Evolutionary conservation across 2,797 vertebrate species (phyloP).

Genomic region (Selene dorsalis): DNA sequence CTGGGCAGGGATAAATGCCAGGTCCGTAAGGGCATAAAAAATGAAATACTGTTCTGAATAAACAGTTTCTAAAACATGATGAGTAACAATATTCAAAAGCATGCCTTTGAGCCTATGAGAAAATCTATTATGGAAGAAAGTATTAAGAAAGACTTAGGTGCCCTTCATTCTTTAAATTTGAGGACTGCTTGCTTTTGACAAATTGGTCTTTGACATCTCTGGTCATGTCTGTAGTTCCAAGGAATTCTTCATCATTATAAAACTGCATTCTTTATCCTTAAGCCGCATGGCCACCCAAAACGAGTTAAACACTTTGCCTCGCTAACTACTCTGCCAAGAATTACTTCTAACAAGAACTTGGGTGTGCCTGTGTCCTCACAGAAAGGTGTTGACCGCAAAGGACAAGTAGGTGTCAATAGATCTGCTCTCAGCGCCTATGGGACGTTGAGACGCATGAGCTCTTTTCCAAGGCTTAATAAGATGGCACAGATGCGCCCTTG

Average conservation of each 20-base stretch:
- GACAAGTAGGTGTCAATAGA: conserved; percentile 89
- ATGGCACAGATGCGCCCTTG: conserved; percentile 86
- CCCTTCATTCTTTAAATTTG: conserved; percentile 29
- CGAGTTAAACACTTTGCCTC: conserved; percentile 81
- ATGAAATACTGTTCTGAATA: background rate
- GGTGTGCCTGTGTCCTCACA: conserved; percentile 71
- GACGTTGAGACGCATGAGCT: conserved; percentile 83
- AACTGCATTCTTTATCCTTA: conserved; percentile 56
- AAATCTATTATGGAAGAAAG: background rate
- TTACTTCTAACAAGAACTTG: conserved; percentile 80
- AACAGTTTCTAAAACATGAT: conserved; percentile 9
- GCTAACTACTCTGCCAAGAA: conserved; percentile 78
- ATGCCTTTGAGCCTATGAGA: background rate
- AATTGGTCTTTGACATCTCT: conserved; percentile 70
- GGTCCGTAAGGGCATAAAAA: conserved; percentile 2
- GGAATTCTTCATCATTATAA: conserved; percentile 72
- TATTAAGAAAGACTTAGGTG: conserved; percentile 48
- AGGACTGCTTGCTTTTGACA: conserved; percentile 52
- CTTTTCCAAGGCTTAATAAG: conserved; percentile 85
- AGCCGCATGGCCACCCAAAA: conserved; percentile 65
- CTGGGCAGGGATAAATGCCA: conserved; percentile 4
- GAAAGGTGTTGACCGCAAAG: conserved; percentile 83
- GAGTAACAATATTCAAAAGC: conserved; percentile 11
- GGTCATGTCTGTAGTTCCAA: conserved; percentile 64
- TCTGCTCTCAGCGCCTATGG: conserved; percentile 78